These are phyloP conservation scores for Sapayoa aenigma DNA, from an alignment of 2,113 vertebrate species.

Conservation along the genomic window DNA sequence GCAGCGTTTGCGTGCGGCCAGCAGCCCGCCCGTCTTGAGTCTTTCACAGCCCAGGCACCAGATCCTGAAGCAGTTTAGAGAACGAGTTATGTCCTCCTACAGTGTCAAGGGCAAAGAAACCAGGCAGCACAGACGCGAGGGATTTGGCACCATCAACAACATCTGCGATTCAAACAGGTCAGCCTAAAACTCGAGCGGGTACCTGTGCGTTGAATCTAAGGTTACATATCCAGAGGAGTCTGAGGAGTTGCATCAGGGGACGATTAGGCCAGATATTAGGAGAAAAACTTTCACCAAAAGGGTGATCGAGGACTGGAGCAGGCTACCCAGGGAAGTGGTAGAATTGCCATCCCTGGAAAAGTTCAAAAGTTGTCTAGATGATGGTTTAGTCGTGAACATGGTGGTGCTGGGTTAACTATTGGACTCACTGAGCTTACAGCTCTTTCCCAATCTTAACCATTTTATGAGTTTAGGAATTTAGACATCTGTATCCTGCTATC, in stretches of 20 bases:
- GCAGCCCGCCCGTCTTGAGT: rapidly evolving
- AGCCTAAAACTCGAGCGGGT: background rate
- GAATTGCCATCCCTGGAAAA: background rate
- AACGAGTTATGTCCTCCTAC: rapidly evolving
- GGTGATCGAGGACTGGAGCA: background rate
- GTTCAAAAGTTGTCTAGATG: background rate
- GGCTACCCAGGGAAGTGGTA: background rate
- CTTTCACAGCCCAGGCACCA: rapidly evolving
- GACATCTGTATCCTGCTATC: rapidly evolving
- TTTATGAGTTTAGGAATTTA: background rate
- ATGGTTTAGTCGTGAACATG: background rate
- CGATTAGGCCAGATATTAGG: too few species aligned
- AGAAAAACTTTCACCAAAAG: background rate
- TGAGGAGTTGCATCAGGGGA: background rate
- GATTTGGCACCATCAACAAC: rapidly evolving
- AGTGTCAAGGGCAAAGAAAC: background rate
- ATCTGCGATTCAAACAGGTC: rapidly evolving
- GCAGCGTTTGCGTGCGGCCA: rapidly evolving
- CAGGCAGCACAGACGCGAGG: rapidly evolving
- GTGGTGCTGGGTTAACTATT: background rate
- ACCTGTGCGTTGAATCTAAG: rapidly evolving
- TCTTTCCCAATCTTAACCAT: background rate
- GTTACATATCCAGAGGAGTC: background rate
- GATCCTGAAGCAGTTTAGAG: rapidly evolving
- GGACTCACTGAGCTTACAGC: background rate